Percentiles rank a stretch among this genome's conserved stretches.
Conservation (phyloP, 2,113 vertebrate species). For the Carassius carassius region DNA sequence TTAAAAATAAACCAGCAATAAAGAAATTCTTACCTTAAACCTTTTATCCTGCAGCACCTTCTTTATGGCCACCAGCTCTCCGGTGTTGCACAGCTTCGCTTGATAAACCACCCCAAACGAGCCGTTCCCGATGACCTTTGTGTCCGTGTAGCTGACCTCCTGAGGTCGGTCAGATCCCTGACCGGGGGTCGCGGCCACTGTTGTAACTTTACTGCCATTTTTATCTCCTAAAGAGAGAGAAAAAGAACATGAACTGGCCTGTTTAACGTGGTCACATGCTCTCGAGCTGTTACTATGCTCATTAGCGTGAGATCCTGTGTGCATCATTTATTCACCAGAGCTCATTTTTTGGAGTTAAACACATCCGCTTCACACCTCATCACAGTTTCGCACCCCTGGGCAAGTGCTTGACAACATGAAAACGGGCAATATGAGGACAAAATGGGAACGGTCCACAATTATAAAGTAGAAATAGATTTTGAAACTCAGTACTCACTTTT, state of each 20-base stretch:
- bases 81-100: constrained; percentile 88
- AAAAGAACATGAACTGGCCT: not conserved
- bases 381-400: not conserved
- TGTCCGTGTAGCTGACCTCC: constrained; percentile 90
- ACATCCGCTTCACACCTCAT: constrained; percentile 12
- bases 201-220: constrained; percentile 90
- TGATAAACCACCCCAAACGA: constrained; percentile 91
- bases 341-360: not conserved
- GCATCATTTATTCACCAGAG: not conserved
- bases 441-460: not conserved
- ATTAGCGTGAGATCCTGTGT: not conserved
- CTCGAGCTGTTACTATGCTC: not conserved
- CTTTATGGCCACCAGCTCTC: constrained; percentile 89
- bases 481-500: not conserved
- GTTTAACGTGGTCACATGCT: not conserved
- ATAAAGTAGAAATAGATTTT: not conserved
- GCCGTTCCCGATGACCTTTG: constrained; percentile 89
- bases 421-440: constrained; percentile 12
- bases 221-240: constrained; percentile 77
- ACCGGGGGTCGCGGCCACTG: constrained; percentile 87
- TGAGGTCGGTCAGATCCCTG: constrained; percentile 88
- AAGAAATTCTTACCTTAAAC: constrained; percentile 81
- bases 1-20: not conserved
- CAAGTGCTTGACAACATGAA: constrained; percentile 10
- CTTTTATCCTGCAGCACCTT: constrained; percentile 91